These are phyloP conservation scores for Scaptomyza montana DNA, from an alignment of 1,140 invertebrate species.

Conservation along the genomic window DNA sequence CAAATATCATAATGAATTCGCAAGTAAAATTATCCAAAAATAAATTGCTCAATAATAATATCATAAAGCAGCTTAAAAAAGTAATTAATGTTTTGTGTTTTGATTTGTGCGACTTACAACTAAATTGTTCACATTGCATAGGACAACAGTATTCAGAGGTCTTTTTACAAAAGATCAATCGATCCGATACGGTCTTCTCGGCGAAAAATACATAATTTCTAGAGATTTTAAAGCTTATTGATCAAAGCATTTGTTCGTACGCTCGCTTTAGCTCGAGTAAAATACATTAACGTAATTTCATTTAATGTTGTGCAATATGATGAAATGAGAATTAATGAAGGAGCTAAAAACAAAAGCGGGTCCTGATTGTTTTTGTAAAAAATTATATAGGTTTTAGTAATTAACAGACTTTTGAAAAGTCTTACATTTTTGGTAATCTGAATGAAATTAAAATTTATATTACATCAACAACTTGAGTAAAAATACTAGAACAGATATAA, in stretches of 20 bases:
- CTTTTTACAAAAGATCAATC: conserved; percentile 10
- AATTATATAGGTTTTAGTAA: conserved; percentile 8
- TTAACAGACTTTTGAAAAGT: conserved; percentile 25
- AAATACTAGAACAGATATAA: conserved; percentile 1
- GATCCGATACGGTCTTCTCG: conserved; percentile 10
- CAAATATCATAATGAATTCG: conserved; percentile 42
- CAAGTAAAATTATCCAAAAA: conserved; percentile 60
- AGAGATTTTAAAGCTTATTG: background rate
- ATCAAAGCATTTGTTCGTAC: conserved; percentile 10
- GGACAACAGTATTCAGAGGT: conserved; percentile 13
- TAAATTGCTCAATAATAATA: conserved; percentile 50
- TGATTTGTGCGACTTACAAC: conserved; percentile 59
- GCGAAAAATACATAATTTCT: background rate
- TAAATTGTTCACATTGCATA: conserved; percentile 31
- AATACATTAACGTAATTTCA: background rate
- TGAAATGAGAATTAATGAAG: background rate
- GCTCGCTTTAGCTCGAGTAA: background rate
- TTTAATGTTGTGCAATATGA: conserved; percentile 17
- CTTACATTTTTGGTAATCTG: conserved; percentile 25
- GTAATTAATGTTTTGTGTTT: conserved; percentile 47
- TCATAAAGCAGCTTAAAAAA: conserved; percentile 64
- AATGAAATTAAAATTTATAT: conserved; percentile 8
- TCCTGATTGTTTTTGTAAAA: conserved; percentile 5
- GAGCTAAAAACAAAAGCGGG: background rate
- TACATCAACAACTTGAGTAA: background rate